A percentile compares a stretch with the other conserved stretches of the same genome.
Evolutionary conservation across 2,797 vertebrate species (phyloP).

Genomic region (Myotis pilosus): DNA sequence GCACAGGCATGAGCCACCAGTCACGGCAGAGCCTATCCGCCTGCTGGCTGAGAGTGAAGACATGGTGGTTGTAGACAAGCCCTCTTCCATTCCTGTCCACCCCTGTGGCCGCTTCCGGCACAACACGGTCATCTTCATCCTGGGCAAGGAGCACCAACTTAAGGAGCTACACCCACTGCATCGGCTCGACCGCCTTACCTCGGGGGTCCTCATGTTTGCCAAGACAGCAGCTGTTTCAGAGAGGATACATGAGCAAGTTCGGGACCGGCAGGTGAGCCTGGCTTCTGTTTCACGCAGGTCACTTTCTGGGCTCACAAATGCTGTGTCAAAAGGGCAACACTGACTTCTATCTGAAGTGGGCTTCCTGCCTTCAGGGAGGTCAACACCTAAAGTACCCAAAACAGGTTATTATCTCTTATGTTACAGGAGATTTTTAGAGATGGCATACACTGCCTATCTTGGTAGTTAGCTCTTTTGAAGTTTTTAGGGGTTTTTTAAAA

Average conservation of each 20-base stretch:
- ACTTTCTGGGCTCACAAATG: not conserved
- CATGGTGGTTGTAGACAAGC: slow-evolving; percentile 95
- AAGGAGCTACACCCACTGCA: slow-evolving; percentile 94
- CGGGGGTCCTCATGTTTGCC: slow-evolving; percentile 96
- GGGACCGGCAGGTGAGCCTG: slow-evolving; percentile 89
- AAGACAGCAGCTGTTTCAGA: slow-evolving; percentile 91
- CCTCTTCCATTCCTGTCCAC: slow-evolving; percentile 95
- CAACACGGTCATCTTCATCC: slow-evolving; percentile 97
- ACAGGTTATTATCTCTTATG: not conserved
- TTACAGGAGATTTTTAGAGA: slow-evolving; percentile 37
- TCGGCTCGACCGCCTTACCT: slow-evolving; percentile 95
- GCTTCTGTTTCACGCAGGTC: not conserved
- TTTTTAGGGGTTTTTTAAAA: not conserved
- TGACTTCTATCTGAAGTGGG: not conserved
- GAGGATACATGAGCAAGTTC: slow-evolving; percentile 93
- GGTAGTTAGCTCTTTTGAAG: not conserved
- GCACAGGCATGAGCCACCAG: slow-evolving; percentile 97
- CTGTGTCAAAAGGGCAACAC: not conserved
- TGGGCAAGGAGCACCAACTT: slow-evolving; percentile 94
- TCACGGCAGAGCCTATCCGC: slow-evolving; percentile 87
- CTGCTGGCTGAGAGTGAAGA: slow-evolving; percentile 91
- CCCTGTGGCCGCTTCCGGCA: slow-evolving; percentile 98
- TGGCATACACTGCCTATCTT: not conserved
- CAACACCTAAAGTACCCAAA: not conserved
- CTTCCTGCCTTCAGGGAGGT: not conserved